Evolutionary conservation across 2,888 invertebrate genomes (phyloP).

Genomic region (Linnaemya tessellans): DNA sequence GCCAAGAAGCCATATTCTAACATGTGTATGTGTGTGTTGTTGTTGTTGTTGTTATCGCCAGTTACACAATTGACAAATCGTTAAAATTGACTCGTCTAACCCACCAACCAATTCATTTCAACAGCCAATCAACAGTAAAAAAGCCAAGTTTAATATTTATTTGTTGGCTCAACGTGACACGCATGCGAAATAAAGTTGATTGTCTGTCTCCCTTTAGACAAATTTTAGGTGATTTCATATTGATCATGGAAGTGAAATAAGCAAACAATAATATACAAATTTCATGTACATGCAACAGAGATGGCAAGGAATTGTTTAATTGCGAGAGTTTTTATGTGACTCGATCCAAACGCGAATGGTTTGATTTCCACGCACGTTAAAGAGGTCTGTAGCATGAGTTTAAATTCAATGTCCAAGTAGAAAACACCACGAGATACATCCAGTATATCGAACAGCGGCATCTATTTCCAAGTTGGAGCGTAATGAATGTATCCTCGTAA

Average conservation of each 20-base stretch:
- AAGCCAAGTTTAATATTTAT: constrained; percentile 60
- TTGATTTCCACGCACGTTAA: too few relatives aligned
- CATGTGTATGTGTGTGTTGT: too few relatives aligned
- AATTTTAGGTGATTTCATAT: constrained; percentile 50
- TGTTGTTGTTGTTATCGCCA: background rate
- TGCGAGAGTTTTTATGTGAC: background rate
- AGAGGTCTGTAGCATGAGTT: too few relatives aligned
- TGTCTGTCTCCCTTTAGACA: constrained; percentile 13
- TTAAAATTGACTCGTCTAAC: constrained; percentile 36
- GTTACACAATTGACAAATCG: background rate
- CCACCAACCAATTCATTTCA: constrained; percentile 40
- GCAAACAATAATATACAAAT: constrained; percentile 20
- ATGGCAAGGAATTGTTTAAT: background rate
- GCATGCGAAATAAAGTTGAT: constrained; percentile 38
- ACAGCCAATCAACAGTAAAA: constrained; percentile 65
- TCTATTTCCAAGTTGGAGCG: too few relatives aligned
- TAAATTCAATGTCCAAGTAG: too few relatives aligned
- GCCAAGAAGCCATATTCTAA: constrained; percentile 12
- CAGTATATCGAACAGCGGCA: too few relatives aligned
- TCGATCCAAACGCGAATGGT: too few relatives aligned
- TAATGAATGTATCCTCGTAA: too few relatives aligned
- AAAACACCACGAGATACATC: too few relatives aligned
- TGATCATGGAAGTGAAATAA: constrained; percentile 20
- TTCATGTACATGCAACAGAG: constrained; percentile 7
- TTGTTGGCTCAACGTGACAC: constrained; percentile 64